These are phyloP conservation scores for Morpho deidamia DNA, from an alignment of 2,888 invertebrate species.

Conservation along the genomic window DNA sequence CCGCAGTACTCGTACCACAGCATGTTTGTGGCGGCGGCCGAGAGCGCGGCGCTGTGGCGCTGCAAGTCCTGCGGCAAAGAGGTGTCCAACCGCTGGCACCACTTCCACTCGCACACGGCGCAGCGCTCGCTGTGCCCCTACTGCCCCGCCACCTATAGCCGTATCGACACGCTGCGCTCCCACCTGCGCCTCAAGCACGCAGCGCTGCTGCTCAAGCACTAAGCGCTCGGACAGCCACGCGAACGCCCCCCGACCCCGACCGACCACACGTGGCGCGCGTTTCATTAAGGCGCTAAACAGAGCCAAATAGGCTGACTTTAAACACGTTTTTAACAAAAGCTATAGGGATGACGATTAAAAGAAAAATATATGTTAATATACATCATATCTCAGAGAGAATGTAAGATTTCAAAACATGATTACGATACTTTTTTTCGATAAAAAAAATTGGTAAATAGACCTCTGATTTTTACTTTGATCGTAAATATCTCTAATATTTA, in stretches of 20 bases:
- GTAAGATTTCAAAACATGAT: too few species aligned
- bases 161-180: slow-evolving; percentile 90
- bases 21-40: slow-evolving; percentile 87
- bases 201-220: slow-evolving; percentile 68
- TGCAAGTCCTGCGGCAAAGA: slow-evolving; percentile 91
- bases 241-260: slow-evolving; percentile 22
- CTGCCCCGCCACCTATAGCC: slow-evolving; percentile 91
- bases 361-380: too few species aligned
- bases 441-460: too few species aligned
- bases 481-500: too few species aligned
- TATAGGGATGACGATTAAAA: too few species aligned
- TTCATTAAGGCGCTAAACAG: too few species aligned
- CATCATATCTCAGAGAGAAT: too few species aligned
- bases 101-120: slow-evolving; percentile 90
- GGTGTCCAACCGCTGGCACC: slow-evolving; percentile 93
- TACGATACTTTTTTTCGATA: too few species aligned
- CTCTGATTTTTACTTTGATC: too few species aligned
- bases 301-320: too few species aligned
- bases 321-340: too few species aligned
- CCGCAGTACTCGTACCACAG: slow-evolving; percentile 86
- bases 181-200: slow-evolving; percentile 89
- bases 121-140: slow-evolving; percentile 89
- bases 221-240: slow-evolving; percentile 29
- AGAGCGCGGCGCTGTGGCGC: slow-evolving; percentile 86
- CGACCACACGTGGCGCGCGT: slow-evolving; percentile 6